Base-by-base conservation (phyloP, 2,888 invertebrate species). In the Bibio marci region DNA sequence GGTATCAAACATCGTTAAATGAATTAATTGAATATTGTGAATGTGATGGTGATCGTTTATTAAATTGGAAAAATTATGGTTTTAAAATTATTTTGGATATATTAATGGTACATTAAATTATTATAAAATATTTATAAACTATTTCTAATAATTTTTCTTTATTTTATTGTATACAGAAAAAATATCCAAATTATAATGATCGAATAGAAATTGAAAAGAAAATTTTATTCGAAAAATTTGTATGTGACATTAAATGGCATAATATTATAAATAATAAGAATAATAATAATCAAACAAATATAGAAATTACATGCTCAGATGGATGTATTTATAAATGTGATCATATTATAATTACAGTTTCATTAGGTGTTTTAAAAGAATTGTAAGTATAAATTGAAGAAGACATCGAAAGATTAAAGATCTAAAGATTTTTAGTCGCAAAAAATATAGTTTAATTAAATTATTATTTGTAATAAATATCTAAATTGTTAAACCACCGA, bases 31-130 rank as follows among this genome's bases (percentile, higher is more conserved):
- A 76, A 45, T 77, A 74, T 51, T 65, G 72, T 69, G 59, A 63
- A 0, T 80, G 80, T 52, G 73, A 76, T 8, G 87, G 87, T 1
- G 73, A 82, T 50, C 59, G 63, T 13, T 56, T 76, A 48, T 60
- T 80, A 4, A 73, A 78, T 50, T 88, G 83, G 86, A 80, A 76
- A 48, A 69, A 72, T 38, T 70, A 66, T 43, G 83, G 83, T 2
- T 86, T 70, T 52, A 67, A 63, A 44, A 75, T 66, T 2, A 61
- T 86, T 42, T 58, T 87, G 35, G 69, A 77, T 48, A 50, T 83
- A 34, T 61, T 87, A 44, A 65, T 73, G 71, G 80, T 80, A 52
- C 56, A 51, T 22, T 28, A n/a, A 32, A 30, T 30, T 22, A 6
- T 19, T 13, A n/a, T n/a, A n/a, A n/a, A n/a, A n/a, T n/a, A n/a